Evolutionary conservation across 1,140 invertebrate species (phyloP).

Genomic region (Achatina immaculata): DNA sequence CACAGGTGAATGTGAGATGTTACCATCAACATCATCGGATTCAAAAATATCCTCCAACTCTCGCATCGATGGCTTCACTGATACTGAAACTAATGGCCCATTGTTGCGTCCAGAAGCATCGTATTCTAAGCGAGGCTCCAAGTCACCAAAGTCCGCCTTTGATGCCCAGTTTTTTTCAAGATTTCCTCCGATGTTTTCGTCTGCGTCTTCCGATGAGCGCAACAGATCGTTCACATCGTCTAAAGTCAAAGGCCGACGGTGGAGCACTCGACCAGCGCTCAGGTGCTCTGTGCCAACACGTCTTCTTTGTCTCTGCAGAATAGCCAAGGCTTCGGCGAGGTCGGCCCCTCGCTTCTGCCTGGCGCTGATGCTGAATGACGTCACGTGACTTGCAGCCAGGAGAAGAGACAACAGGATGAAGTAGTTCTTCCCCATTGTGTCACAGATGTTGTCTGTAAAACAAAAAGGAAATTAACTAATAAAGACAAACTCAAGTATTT

Average conservation of each 20-base stretch:
- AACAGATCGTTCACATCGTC: conserved; percentile 37
- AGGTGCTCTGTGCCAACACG: conserved; percentile 29
- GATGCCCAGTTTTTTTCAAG: not conserved
- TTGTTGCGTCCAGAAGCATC: not conserved
- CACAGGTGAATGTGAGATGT: not conserved
- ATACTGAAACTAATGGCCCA: not conserved
- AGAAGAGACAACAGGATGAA: conserved; percentile 19
- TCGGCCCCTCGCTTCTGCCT: conserved; percentile 25
- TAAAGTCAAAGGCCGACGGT: not conserved
- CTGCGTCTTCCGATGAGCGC: not conserved
- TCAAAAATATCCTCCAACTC: conserved; percentile 7
- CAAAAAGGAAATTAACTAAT: no score
- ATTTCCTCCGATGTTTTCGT: no score
- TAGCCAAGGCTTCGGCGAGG: conserved; percentile 37
- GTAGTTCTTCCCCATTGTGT: no score
- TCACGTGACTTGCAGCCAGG: conserved; percentile 27
- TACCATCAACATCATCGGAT: conserved; percentile 8
- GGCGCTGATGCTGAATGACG: conserved; percentile 36
- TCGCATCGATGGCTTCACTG: not conserved
- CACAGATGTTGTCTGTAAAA: no score
- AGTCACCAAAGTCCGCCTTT: not conserved
- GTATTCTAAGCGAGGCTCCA: not conserved
- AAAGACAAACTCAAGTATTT: no score
- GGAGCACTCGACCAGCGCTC: no score
- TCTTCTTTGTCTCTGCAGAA: conserved; percentile 42